phyloP scores from a whole-genome alignment of 2,797 vertebrate species.

The Sciurus carolinensis region DNA sequence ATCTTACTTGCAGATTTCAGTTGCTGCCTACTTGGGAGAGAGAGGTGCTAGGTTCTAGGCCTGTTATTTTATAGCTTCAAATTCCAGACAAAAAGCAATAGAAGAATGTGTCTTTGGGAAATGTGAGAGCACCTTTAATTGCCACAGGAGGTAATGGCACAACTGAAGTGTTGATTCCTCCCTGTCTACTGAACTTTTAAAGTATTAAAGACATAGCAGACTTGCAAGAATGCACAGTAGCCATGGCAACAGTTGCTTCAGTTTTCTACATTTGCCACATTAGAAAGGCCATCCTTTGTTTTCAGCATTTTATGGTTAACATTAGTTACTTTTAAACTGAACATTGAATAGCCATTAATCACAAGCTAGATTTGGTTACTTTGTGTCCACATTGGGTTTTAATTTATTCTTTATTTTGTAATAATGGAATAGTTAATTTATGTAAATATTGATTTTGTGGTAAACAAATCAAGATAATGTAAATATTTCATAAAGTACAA shows the following conservation, averaged over 20 bases:
- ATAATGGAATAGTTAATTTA: neutral
- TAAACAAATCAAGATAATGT: neutral
- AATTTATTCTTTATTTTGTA: neutral
- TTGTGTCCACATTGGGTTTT: neutral
- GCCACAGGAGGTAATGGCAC: neutral
- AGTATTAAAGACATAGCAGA: neutral
- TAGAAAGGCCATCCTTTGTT: constrained; percentile 46
- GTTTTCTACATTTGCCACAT: constrained; percentile 17
- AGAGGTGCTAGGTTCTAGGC: constrained; percentile 48
- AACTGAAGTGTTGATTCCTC: neutral
- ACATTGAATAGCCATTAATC: neutral
- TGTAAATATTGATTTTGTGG: neutral
- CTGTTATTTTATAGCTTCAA: neutral
- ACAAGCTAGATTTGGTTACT: neutral
- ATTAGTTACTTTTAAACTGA: neutral
- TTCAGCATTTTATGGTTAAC: neutral
- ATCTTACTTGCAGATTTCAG: constrained; percentile 74
- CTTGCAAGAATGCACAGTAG: neutral
- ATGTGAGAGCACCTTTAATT: neutral
- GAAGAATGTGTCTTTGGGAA: constrained; percentile 22
- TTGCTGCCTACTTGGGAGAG: constrained; percentile 76
- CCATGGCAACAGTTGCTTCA: constrained; percentile 11
- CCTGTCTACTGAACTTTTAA: constrained; percentile 20
- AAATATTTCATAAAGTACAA: neutral
- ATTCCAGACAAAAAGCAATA: constrained; percentile 31